Evolutionary conservation across 2,797 vertebrate genomes (phyloP).

Genomic region (Gallinago solitaria): DNA sequence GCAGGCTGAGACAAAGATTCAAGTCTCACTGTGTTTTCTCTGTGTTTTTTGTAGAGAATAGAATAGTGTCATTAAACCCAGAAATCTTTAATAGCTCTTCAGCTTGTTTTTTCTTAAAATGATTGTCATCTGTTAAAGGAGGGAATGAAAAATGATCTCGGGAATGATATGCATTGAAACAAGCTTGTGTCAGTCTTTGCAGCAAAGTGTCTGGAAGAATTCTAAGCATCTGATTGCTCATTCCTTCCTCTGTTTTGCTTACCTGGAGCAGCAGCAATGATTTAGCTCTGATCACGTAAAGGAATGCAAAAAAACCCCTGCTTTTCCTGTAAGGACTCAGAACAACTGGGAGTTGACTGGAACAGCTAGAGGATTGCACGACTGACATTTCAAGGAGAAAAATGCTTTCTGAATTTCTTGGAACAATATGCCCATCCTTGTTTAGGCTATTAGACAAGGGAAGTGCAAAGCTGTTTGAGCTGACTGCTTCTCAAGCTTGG

Average conservation of each 20-base stretch:
- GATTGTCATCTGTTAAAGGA: constrained; percentile 37
- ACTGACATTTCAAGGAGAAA: constrained; percentile 11
- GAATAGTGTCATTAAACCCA: constrained; percentile 50
- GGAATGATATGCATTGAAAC: background rate
- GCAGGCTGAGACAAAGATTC: constrained; percentile 35
- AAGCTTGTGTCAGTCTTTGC: constrained; percentile 4
- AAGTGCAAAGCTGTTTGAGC: background rate
- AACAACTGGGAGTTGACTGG: background rate
- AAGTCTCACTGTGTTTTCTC: background rate
- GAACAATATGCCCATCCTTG: background rate
- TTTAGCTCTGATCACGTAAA: background rate
- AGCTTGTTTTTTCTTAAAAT: constrained; percentile 19
- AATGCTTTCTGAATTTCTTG: background rate
- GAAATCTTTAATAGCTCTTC: constrained; percentile 33
- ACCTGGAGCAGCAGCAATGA: constrained; percentile 4
- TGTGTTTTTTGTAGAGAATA: background rate
- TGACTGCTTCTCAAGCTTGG: background rate
- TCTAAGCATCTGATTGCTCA: constrained; percentile 10
- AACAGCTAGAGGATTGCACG: background rate
- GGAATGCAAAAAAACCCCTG: background rate
- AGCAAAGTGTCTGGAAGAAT: background rate
- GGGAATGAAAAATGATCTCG: background rate
- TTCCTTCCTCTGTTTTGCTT: constrained; percentile 20
- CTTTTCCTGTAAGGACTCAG: background rate
- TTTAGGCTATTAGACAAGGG: background rate